Conservation (phyloP, 2,888 invertebrate species). For the Cataglyphis altisquamis region DNA sequence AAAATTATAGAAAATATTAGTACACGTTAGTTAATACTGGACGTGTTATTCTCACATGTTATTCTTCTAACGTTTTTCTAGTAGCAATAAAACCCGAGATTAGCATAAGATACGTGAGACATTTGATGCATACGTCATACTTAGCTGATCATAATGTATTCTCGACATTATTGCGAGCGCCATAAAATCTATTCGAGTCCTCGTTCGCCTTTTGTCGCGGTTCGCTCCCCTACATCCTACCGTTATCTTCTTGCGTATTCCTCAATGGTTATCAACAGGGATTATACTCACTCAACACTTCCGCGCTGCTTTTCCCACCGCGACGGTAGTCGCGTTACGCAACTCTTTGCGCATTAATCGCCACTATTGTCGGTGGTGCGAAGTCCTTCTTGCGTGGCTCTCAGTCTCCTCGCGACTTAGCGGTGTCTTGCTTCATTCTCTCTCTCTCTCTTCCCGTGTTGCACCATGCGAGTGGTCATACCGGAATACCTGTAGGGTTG, state of each 20-base stretch:
- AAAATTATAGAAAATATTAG: constrained; percentile 18
- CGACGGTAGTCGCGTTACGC: constrained; percentile 24
- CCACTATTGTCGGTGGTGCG: constrained; percentile 31
- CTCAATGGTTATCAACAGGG: constrained; percentile 43
- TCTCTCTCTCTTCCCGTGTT: neutral
- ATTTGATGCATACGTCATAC: constrained; percentile 28
- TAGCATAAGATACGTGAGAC: constrained; percentile 23
- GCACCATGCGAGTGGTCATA: constrained; percentile 38
- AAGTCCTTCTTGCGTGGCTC: constrained; percentile 28
- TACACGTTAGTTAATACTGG: constrained; percentile 8
- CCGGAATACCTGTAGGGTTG: constrained; percentile 31
- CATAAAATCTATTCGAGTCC: constrained; percentile 28
- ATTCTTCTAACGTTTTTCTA: constrained; percentile 13
- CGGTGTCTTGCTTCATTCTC: constrained; percentile 16
- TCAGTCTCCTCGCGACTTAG: constrained; percentile 35
- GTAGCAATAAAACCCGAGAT: constrained; percentile 33
- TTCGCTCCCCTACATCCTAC: constrained; percentile 11
- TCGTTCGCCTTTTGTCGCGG: constrained; percentile 27
- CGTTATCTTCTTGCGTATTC: constrained; percentile 5
- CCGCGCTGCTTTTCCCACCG: constrained; percentile 28
- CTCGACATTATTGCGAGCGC: constrained; percentile 22
- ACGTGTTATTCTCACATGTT: neutral
- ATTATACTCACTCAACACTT: constrained; percentile 37
- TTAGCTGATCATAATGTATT: neutral
- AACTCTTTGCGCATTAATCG: constrained; percentile 52